phyloP scores from a whole-genome alignment of 2,113 vertebrate species.

The Albula glossodonta region DNA sequence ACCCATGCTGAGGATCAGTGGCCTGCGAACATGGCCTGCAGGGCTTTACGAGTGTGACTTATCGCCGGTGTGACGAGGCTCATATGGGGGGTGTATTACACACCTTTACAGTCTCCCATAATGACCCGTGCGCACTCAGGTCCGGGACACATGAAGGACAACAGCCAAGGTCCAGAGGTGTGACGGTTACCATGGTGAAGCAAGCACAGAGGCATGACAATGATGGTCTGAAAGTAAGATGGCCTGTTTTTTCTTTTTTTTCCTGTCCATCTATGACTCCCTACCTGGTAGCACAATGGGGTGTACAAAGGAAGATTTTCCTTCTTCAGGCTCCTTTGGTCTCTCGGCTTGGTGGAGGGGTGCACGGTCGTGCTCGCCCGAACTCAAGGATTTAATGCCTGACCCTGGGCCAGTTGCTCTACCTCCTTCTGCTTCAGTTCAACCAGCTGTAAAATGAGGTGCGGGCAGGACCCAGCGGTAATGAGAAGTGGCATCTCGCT shows the following conservation, averaged over 20 bases:
- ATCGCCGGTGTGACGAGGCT: slow-evolving; percentile 47
- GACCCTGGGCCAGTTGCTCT: slow-evolving; percentile 70
- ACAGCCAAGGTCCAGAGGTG: slow-evolving; percentile 28
- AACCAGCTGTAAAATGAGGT: slow-evolving; percentile 77
- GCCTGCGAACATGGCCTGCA: slow-evolving; percentile 53
- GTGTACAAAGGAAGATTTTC: neutral
- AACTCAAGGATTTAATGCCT: slow-evolving; percentile 71
- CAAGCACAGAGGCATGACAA: neutral
- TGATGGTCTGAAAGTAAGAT: neutral
- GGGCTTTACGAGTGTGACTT: slow-evolving; percentile 66
- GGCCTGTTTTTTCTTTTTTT: neutral
- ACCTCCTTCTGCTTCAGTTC: slow-evolving; percentile 60
- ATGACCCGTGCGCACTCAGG: slow-evolving; percentile 16
- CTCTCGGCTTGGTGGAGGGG: slow-evolving; percentile 56
- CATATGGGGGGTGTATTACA: slow-evolving; percentile 28
- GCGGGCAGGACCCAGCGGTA: slow-evolving; percentile 67
- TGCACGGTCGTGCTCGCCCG: slow-evolving; percentile 64
- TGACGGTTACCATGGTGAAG: slow-evolving; percentile 25
- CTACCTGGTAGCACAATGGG: slow-evolving; percentile 18
- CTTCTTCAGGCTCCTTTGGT: neutral
- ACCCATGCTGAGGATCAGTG: slow-evolving; percentile 58
- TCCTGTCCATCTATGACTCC: slow-evolving; percentile 15
- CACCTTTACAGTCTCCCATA: slow-evolving; percentile 46
- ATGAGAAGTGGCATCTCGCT: slow-evolving; percentile 77
- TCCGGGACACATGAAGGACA: slow-evolving; percentile 34